Evolutionary conservation across 1,140 invertebrate species (phyloP).

Genomic region (Drosophila persimilis): DNA sequence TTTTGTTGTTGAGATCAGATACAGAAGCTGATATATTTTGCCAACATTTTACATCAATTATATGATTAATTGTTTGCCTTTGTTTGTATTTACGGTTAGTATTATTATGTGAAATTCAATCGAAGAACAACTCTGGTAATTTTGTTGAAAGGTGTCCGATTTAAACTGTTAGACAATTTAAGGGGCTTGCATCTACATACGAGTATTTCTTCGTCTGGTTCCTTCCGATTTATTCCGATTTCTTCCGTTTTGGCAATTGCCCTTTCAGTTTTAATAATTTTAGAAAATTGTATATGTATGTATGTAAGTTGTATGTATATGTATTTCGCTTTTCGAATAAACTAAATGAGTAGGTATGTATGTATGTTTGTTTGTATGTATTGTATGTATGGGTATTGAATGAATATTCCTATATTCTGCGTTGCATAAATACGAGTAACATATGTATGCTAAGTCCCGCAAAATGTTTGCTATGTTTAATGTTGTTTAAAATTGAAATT

Average conservation of each 20-base stretch:
- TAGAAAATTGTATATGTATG: constrained; percentile 22
- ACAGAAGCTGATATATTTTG: constrained; percentile 70
- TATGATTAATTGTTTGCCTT: constrained; percentile 55
- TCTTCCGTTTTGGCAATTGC: constrained; percentile 19
- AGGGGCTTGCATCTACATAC: background rate
- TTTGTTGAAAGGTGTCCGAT: constrained; percentile 42
- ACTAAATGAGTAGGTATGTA: constrained; percentile 48
- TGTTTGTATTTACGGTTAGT: constrained; percentile 41
- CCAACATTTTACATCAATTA: constrained; percentile 65
- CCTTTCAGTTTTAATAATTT: constrained; percentile 29
- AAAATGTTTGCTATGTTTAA: constrained; percentile 37
- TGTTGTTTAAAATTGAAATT: constrained; percentile 38
- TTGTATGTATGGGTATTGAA: constrained; percentile 30
- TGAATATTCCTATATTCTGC: constrained; percentile 46
- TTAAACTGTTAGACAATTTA: constrained; percentile 43
- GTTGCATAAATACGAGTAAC: constrained; percentile 37
- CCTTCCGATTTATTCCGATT: too few relatives aligned
- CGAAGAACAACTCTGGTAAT: constrained; percentile 66
- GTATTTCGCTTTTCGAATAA: constrained; percentile 19
- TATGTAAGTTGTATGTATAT: constrained; percentile 18
- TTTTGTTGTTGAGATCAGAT: constrained; percentile 62
- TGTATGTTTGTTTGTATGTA: constrained; percentile 32
- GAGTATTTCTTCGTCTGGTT: too few relatives aligned
- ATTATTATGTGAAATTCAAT: constrained; percentile 62
- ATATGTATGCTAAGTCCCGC: constrained; percentile 28